These are phyloP conservation scores for Colossoma macropomum DNA, from an alignment of 2,113 vertebrate genomes.

Conservation along the genomic window DNA sequence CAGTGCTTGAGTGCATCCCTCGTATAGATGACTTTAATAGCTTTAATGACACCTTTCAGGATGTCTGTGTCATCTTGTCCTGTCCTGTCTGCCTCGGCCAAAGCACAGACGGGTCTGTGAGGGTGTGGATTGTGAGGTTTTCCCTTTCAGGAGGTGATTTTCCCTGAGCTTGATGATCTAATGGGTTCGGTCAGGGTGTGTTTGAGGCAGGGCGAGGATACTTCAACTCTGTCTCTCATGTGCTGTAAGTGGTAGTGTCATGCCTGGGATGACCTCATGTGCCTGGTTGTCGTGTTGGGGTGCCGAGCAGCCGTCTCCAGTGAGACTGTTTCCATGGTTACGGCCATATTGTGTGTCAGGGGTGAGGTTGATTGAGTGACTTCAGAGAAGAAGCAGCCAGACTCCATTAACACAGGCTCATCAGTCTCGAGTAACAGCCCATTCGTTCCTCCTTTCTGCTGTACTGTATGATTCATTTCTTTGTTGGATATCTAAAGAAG, in stretches of 20 bases:
- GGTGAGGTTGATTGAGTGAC: neutral
- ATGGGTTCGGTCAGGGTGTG: neutral
- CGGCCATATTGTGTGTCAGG: slow-evolving; percentile 37
- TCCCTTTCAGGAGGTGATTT: slow-evolving; percentile 4
- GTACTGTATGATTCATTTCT: too few relatives aligned
- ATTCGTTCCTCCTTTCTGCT: neutral
- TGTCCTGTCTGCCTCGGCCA: neutral
- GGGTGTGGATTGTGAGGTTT: neutral
- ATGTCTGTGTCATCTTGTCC: neutral
- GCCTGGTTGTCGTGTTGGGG: slow-evolving; percentile 31
- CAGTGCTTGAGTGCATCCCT: too few relatives aligned
- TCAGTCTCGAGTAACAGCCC: neutral
- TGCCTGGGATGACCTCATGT: slow-evolving; percentile 43
- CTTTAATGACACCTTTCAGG: too few relatives aligned
- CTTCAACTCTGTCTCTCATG: slow-evolving; percentile 1
- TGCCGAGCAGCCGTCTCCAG: slow-evolving; percentile 13
- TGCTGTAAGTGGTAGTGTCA: slow-evolving; percentile 1
- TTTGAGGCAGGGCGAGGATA: neutral
- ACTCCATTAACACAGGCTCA: neutral
- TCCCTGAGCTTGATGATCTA: neutral
- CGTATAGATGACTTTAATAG: too few relatives aligned
- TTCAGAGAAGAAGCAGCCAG: too few relatives aligned
- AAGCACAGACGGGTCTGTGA: neutral
- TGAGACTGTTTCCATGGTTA: slow-evolving; percentile 47
- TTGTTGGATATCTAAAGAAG: too few relatives aligned